These are phyloP conservation scores for Drosophila suboccidentalis DNA, from an alignment of 2,888 invertebrate genomes.

Conservation along the genomic window DNA sequence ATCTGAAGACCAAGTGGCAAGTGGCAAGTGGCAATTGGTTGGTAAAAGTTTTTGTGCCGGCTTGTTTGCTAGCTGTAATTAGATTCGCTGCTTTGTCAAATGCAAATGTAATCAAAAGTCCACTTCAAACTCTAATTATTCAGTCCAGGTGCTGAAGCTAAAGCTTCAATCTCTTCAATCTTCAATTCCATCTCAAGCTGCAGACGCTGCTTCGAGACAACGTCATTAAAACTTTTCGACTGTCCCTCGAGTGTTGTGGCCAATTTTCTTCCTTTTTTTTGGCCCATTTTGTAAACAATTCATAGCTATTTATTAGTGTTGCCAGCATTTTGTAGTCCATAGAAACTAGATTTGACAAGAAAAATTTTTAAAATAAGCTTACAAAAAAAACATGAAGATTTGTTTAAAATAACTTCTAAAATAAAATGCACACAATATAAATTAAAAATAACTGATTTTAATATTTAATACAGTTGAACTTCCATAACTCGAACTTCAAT, in stretches of 20 bases:
- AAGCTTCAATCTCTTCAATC: slow-evolving; percentile 11
- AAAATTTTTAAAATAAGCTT: neutral
- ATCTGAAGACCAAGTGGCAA: slow-evolving; percentile 20
- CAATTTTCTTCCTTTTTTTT: slow-evolving; percentile 34
- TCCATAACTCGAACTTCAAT: no score
- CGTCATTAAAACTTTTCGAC: slow-evolving; percentile 64
- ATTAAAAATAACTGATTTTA: no score
- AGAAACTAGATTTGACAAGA: neutral
- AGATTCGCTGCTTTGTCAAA: slow-evolving; percentile 77
- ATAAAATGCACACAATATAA: no score
- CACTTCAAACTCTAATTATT: slow-evolving; percentile 82
- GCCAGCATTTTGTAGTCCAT: neutral
- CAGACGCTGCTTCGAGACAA: slow-evolving; percentile 27
- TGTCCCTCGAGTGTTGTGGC: slow-evolving; percentile 50
- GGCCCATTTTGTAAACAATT: slow-evolving; percentile 9
- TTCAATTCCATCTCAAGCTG: slow-evolving; percentile 18
- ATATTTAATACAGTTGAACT: no score
- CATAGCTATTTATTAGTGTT: neutral
- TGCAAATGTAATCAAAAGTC: slow-evolving; percentile 83
- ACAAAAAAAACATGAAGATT: no score
- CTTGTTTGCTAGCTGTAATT: slow-evolving; percentile 78
- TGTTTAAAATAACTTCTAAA: no score
- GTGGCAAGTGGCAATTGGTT: slow-evolving; percentile 71
- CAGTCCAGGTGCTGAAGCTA: slow-evolving; percentile 68
- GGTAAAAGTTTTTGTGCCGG: slow-evolving; percentile 54